These are phyloP conservation scores for Centropus bengalensis DNA, from an alignment of 2,113 vertebrate species.

Conservation along the genomic window DNA sequence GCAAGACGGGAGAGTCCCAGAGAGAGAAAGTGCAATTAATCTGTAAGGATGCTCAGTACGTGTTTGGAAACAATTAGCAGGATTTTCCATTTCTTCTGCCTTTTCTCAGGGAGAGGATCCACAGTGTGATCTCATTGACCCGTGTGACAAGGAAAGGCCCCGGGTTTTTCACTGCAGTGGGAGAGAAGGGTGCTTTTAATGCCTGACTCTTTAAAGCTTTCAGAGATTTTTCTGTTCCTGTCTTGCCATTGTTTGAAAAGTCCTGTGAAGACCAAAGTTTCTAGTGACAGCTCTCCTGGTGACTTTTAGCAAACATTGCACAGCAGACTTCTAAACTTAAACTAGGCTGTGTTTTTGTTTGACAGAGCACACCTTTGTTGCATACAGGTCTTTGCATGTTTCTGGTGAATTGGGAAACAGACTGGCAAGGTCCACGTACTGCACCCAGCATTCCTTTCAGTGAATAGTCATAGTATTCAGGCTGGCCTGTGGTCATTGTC, in stretches of 20 bases:
- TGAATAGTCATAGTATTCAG: slow-evolving; percentile 13
- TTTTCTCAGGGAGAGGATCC: background rate
- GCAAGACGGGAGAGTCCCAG: background rate
- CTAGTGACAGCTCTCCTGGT: background rate
- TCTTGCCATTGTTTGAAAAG: background rate
- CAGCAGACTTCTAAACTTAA: background rate
- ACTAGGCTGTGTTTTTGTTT: background rate
- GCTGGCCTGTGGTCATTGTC: background rate
- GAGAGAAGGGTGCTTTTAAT: background rate
- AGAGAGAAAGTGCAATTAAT: background rate
- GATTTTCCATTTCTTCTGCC: background rate
- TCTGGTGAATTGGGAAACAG: slow-evolving; percentile 22
- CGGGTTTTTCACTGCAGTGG: background rate
- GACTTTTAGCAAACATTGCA: background rate
- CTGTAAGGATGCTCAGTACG: background rate
- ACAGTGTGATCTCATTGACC: background rate
- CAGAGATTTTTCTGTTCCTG: background rate
- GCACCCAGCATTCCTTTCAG: slow-evolving; percentile 7
- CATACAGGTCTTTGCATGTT: slow-evolving; percentile 4
- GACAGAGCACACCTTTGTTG: background rate
- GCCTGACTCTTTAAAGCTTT: background rate
- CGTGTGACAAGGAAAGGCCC: background rate
- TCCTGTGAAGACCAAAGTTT: background rate
- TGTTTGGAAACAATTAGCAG: background rate
- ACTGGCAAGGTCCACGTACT: background rate